Base-by-base conservation (phyloP, 2,888 invertebrate genomes). In the Acanthosoma haemorrhoidale region DNA sequence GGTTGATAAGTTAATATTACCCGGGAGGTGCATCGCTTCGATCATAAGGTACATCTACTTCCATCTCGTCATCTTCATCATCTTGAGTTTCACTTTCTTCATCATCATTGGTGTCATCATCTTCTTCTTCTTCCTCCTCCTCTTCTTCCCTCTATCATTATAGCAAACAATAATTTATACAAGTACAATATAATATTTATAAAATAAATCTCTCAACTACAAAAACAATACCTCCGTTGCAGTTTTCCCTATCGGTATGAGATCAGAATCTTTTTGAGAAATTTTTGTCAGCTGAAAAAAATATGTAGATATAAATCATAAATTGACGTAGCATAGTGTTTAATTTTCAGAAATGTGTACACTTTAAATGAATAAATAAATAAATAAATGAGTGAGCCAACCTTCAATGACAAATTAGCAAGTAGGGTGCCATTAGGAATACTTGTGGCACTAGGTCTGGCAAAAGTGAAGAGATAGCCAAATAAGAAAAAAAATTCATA, bases 191-290 rank as follows among this genome's bases (percentile, higher is more conserved):
- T 4, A 25, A 3, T n/a, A 25, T n/a, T n/a, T 25, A 25, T 18
- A 25, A n/a, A 2, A 6, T 51, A 2, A 25, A 51, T 51, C 21
- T 29, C n/a, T 13, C 11, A 1, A 51, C 13, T 21, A 1, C 21
- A 51, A 51, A 51, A n/a, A 13, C 80, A 82, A 82, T 77, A 86
- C 86, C 78, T 87, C 85, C 34, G 85, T 84, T 3, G 85, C 82
- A 29, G 85, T 83, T 80, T 87, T 88, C 29, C 88, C 88, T 73
- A 88, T 83, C 0, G 88, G 88, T 68, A 84, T 82, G 68, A 87
- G 78, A 76, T 88, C 87, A 68, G 80, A 80, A 61, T 85, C 83
- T 34, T 81, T 81, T 74, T 83, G 83, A 66, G 83, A 82, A 63
- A 85, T 82, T 0, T 82, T 80, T 69, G 81, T 82, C 9, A 84